A percentile compares a stretch with the other conserved stretches of the same genome.
Conservation (phyloP, 1,140 invertebrate genomes). For the Drosophila melanogaster region DNA sequence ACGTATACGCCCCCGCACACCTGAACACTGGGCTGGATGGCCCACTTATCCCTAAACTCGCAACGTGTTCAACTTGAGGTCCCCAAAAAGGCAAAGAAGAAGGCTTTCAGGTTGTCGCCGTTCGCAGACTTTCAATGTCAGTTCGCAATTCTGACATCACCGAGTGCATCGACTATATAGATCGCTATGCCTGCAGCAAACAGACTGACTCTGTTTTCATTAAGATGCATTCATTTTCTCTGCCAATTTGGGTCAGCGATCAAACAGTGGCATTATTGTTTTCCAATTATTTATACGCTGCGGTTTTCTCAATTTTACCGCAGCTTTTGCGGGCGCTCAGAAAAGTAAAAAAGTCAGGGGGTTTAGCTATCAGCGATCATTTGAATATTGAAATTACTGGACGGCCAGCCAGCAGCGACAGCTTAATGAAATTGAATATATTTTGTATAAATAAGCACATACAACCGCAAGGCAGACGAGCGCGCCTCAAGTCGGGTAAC, state of each 20-base stretch:
- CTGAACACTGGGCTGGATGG: background rate
- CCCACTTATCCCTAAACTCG: constrained; percentile 13
- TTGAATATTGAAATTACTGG: constrained; percentile 76
- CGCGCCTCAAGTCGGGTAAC: constrained; percentile 46
- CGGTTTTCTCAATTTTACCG: constrained; percentile 23
- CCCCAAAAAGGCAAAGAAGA: constrained; percentile 25
- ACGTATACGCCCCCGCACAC: constrained; percentile 34
- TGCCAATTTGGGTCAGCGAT: constrained; percentile 67
- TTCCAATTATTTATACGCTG: constrained; percentile 22
- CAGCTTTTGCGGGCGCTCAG: constrained; percentile 69
- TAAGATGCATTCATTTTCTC: constrained; percentile 33
- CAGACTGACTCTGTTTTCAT: constrained; percentile 53
- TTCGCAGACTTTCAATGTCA: constrained; percentile 24
- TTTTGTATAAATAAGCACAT: constrained; percentile 75
- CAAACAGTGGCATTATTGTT: constrained; percentile 44
- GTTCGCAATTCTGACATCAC: constrained; percentile 60
- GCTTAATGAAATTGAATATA: constrained; percentile 78
- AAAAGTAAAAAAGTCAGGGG: constrained; percentile 45
- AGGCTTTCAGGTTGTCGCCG: constrained; percentile 21
- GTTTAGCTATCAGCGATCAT: constrained; percentile 52
- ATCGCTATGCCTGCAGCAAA: constrained; percentile 24
- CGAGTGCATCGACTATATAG: constrained; percentile 25
- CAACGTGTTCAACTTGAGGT: constrained; percentile 21
- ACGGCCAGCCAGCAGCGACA: constrained; percentile 33
- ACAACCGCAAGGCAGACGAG: constrained; percentile 54